Evolutionary conservation across 2,797 vertebrate species (phyloP), one percentile per base, ranked within the genome.

Genomic region (Tauraco hartlaubi): DNA sequence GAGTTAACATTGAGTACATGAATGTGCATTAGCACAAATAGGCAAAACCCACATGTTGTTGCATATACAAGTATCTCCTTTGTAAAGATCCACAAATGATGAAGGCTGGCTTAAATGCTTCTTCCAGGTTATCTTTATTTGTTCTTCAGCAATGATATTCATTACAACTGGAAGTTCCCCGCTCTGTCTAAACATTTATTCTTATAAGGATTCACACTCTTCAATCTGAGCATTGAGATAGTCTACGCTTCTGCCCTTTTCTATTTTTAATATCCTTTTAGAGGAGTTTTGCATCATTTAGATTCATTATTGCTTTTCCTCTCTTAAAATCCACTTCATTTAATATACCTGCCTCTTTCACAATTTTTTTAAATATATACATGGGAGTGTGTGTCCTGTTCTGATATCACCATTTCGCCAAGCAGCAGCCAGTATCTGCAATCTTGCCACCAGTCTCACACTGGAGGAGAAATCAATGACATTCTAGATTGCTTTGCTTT

Each of bases 321-420:
- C n/a, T 82, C 58, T 54, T 75, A 81, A 94, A 93, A 93, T 25
- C 31, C 35, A 84, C 43, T 90, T 91, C 15, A 78, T 69, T 91
- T 78, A 75, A 86, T 20, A 54, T 5, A 82, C 59, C 21, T 25
- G 31, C 15, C 12, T 7, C 37, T 41, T 56, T 29, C 31, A 37
- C 28, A 25, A 14, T 11, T 51, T 64, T 37, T n/a, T 35, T 20
- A 19, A 25, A 44, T 49, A 28, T 29, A 48, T 22, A 51, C 41
- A 31, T 21, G 9, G 25, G 9, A 5, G 9, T 6, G 7, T 0
- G 1, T 54, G 41, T 9, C 14, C 3, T 89, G 35, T 94, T 86
- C 84, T 82, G 46, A 82, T 8, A 46, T 29, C 54, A 66, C 5
- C n/a, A 48, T 59, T 83, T 41, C 89, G 59, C 76, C 90, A 91